Conservation (phyloP, 1,140 invertebrate species). For the Ceratina calcarata region DNA sequence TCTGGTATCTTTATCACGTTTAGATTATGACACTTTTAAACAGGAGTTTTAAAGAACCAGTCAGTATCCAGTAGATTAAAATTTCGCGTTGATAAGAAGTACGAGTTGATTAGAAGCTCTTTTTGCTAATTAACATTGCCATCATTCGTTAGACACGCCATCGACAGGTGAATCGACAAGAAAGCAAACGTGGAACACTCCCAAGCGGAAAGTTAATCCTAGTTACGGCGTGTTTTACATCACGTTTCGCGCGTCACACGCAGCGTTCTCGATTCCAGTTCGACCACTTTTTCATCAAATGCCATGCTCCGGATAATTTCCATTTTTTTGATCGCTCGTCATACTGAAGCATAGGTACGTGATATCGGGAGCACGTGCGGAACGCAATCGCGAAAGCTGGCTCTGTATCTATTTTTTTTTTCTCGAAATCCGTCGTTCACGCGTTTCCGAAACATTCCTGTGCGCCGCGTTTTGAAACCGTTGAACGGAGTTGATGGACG, state of each 20-base stretch:
- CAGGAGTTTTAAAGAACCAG: too few relatives aligned
- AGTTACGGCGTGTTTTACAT: not conserved
- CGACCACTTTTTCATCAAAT: not conserved
- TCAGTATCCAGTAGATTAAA: too few relatives aligned
- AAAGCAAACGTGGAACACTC: constrained; percentile 7
- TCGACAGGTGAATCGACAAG: constrained; percentile 17
- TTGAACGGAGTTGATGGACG: not conserved
- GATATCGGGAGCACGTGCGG: not conserved
- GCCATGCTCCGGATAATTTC: constrained; percentile 34
- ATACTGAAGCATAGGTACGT: not conserved
- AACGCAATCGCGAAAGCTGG: constrained; percentile 25
- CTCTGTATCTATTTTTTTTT: not conserved
- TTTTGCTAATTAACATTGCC: constrained; percentile 40
- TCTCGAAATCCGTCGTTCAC: not conserved
- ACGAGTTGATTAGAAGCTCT: not conserved
- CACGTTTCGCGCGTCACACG: constrained; percentile 11
- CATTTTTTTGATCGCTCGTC: not conserved
- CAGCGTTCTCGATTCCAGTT: not conserved
- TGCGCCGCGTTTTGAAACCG: constrained; percentile 10
- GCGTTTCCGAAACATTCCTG: constrained; percentile 26
- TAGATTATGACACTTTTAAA: too few relatives aligned
- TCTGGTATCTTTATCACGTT: too few relatives aligned
- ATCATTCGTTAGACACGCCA: not conserved
- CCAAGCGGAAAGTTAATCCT: too few relatives aligned
- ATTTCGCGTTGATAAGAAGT: too few relatives aligned